Evolutionary conservation across 2,113 vertebrate species (phyloP).

Genomic region (Pipra filicauda): DNA sequence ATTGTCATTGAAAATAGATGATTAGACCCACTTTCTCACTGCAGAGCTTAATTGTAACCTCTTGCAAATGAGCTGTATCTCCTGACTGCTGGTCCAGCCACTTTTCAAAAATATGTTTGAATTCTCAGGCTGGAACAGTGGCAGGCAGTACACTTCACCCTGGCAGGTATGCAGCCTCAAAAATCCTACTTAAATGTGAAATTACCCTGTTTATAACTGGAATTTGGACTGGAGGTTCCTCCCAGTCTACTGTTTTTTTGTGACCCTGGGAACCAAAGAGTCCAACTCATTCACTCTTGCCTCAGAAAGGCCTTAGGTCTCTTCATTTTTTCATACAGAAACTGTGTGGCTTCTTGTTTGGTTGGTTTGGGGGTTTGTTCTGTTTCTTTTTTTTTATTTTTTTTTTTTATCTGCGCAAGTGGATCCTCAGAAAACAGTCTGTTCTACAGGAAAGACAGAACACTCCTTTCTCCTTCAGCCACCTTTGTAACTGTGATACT

Average conservation of each 20-base stretch:
- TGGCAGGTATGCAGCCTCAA: background rate
- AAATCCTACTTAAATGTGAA: background rate
- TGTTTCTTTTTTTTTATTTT: background rate
- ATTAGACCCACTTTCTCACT: background rate
- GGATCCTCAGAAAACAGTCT: background rate
- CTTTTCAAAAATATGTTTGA: background rate
- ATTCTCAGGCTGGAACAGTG: background rate
- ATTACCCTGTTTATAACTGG: background rate
- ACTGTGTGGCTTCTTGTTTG: background rate
- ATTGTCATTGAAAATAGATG: background rate
- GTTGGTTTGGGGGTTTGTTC: background rate
- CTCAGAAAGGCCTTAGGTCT: background rate
- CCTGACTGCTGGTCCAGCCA: background rate
- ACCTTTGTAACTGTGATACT: background rate
- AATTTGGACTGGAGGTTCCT: background rate
- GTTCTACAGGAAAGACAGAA: background rate
- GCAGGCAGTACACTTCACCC: background rate
- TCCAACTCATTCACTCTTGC: background rate
- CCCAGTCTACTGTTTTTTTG: background rate
- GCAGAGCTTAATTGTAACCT: background rate
- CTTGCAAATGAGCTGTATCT: background rate
- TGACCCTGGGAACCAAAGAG: background rate
- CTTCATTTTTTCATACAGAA: background rate
- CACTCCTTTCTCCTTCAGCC: background rate
- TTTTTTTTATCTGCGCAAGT: background rate